A percentile compares a stretch with the other conserved stretches of the same genome.
Conservation (phyloP, 2,888 invertebrate species). For the Drosophila tripunctata region DNA sequence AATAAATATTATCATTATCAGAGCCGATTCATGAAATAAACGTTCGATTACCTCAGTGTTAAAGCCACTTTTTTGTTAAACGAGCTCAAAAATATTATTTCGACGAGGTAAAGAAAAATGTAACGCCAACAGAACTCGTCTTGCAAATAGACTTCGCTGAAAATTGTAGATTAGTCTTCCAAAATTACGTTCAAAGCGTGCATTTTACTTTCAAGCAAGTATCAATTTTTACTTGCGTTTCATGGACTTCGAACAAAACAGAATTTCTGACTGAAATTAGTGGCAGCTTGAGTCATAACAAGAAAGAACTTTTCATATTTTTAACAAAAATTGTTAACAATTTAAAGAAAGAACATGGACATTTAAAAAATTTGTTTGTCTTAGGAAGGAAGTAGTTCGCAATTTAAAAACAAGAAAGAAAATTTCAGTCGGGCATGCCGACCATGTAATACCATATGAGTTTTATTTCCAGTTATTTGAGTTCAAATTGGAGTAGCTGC, state of each 20-base stretch:
- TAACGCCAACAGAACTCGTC: background rate
- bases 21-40: background rate
- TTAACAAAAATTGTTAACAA: background rate
- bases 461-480: too few species aligned
- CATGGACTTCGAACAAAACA: background rate
- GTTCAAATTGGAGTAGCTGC: too few species aligned
- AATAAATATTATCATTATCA: background rate
- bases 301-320: background rate
- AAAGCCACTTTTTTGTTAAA: background rate
- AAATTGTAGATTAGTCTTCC: conserved; percentile 24
- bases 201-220: conserved; percentile 34
- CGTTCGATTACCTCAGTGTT: background rate
- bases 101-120: background rate
- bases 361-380: background rate
- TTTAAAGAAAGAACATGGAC: background rate
- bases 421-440: too few species aligned
- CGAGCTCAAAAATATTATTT: background rate
- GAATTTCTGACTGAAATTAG: background rate
- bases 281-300: background rate
- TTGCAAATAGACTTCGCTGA: conserved; percentile 27
- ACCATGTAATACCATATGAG: too few species aligned
- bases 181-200: conserved; percentile 29
- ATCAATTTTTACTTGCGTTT: conserved; percentile 29
- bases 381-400: background rate
- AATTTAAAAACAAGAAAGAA: background rate